Evolutionary conservation across 2,113 vertebrate genomes (phyloP), one percentile per base, ranked within the genome.

Genomic region (Myrmophylax atrothorax): DNA sequence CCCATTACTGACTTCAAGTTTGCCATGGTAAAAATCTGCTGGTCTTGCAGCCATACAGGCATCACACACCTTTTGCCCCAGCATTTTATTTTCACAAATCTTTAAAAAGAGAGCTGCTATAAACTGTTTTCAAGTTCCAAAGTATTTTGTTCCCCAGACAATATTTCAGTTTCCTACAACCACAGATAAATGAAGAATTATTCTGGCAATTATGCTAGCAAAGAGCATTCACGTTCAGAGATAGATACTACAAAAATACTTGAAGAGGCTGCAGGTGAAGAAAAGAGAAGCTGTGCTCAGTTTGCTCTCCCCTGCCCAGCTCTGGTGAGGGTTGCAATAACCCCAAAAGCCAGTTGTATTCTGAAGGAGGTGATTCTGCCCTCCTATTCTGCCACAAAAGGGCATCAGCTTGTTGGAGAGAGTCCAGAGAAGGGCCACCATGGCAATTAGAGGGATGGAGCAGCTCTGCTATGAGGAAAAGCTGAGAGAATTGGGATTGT

Each of bases 121-220:
- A 89, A 91, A 76, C 79, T 0, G 0, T 75, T 92, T 93, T 87
- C 37, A 75, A 63, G 76, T 63, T 83, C 67, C 46, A 81, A 50
- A 77, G 23, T n/a, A 62, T 82, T 96, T 93, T 87, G 44, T 38
- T 96, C 88, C 83, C 76, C 37, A 62, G 81, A 82, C 19, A 89
- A 92, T 92, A 52, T 26, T 92, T 81, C 42, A 7, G 29, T 64
- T 92, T 69, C 52, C 52, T 83, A 49, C 72, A 94, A 93, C 77
- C 79, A 84, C 82, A 76, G 68, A 92, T 38, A 87, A 96, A 94
- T 78, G n/a, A 86, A 87, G 73, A 91, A 94, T 75, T 85, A 59
- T 70, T 92, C 82, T 75, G 60, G 52, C 68, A 94, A 95, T 95
- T 87, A 84, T 31, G 31, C 81, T 44, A 85, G 62, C 42, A 73